phyloP scores from a whole-genome alignment of 2,888 invertebrate genomes.

The Orthosia incerta region DNA sequence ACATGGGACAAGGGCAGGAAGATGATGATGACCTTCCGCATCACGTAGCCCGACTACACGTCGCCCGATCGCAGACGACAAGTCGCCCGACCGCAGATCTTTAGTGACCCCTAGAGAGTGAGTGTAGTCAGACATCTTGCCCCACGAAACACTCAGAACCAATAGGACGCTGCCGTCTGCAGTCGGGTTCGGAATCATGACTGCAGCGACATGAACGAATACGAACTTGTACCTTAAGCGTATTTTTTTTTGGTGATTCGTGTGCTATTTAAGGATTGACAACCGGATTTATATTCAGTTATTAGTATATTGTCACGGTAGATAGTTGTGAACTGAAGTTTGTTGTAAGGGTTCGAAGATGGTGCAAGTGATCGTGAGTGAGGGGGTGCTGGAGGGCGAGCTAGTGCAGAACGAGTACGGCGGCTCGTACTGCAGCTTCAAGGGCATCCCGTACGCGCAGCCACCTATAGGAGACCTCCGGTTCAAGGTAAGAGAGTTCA shows the following conservation, averaged over 20 bases:
- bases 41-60: no score
- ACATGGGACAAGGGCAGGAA: no score
- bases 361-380: slow-evolving; percentile 71
- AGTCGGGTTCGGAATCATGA: no score
- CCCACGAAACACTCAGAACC: no score
- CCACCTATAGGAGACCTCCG: slow-evolving; percentile 79
- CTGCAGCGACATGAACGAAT: no score
- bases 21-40: no score
- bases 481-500: slow-evolving; percentile 75
- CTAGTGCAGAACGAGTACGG: slow-evolving; percentile 72
- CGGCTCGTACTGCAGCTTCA: slow-evolving; percentile 77
- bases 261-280: slow-evolving; percentile 24
- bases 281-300: slow-evolving; percentile 12
- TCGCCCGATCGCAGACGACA: no score
- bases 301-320: not conserved
- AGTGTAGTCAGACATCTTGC: no score
- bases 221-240: no score
- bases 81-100: no score
- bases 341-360: slow-evolving; percentile 41
- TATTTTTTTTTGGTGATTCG: not conserved
- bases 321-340: not conserved
- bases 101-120: no score
- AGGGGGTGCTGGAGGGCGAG: slow-evolving; percentile 78
- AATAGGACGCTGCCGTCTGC: no score
- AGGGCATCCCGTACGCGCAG: slow-evolving; percentile 82